A percentile compares a stretch with the other conserved stretches of the same genome.
phyloP scores from a whole-genome alignment of 2,888 invertebrate species.

The Clanis bilineata region DNA sequence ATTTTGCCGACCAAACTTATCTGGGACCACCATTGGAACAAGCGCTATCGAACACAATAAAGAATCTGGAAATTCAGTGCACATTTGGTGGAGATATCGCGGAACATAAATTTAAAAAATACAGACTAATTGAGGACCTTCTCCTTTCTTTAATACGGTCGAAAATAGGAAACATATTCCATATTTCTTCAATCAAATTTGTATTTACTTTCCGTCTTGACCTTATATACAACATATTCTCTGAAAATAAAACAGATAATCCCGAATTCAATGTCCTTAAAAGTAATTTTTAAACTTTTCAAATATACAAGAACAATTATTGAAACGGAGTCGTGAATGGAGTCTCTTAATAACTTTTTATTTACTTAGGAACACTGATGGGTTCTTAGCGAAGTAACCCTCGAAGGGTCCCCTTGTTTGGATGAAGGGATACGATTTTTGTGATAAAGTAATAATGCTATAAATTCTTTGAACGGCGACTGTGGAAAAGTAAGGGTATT shows the following conservation, averaged over 20 bases:
- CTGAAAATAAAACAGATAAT: background rate
- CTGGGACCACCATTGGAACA: too few species aligned
- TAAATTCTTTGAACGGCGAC: background rate
- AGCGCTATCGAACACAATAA: too few species aligned
- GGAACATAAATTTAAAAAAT: too few species aligned
- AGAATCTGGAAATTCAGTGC: too few species aligned
- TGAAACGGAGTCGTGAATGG: slow-evolving; percentile 7
- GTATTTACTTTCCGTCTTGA: background rate
- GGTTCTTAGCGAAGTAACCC: background rate
- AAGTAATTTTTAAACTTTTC: slow-evolving; percentile 6
- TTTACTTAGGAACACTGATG: slow-evolving; percentile 8
- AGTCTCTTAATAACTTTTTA: slow-evolving; percentile 9
- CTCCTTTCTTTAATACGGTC: too few species aligned
- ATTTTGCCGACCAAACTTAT: too few species aligned
- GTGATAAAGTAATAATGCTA: background rate
- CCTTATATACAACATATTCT: background rate
- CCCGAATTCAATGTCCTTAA: background rate
- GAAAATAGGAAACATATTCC: background rate
- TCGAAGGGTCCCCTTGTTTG: background rate
- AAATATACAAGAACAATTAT: slow-evolving; percentile 8
- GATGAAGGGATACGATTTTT: background rate
- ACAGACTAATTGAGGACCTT: too few species aligned
- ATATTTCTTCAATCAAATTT: background rate
- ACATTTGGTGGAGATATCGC: too few species aligned
- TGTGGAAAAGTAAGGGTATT: background rate